Evolutionary conservation across 1,140 invertebrate genomes (phyloP).

Genomic region (Cydia strobilella): DNA sequence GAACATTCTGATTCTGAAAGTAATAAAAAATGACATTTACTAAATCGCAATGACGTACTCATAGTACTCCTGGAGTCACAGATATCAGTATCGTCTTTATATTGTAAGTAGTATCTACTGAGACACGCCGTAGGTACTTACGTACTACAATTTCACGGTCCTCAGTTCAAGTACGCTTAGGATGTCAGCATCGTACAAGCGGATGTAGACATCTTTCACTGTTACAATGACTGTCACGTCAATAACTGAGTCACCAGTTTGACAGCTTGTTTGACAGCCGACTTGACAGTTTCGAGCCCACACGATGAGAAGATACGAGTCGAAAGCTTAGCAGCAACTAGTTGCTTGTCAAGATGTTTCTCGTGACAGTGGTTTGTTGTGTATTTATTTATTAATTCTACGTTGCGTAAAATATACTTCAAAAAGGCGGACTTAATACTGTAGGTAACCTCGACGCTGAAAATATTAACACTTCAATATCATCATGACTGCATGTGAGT

Average conservation of each 20-base stretch:
- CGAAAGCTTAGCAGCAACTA: constrained; percentile 42
- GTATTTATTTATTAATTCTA: constrained; percentile 25
- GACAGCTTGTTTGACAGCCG: constrained; percentile 50
- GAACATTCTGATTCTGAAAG: too few species aligned
- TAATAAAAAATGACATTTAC: too few species aligned
- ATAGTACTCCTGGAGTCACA: too few species aligned
- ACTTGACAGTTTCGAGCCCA: constrained; percentile 49
- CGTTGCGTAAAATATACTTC: constrained; percentile 16
- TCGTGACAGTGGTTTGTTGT: constrained; percentile 24
- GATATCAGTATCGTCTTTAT: too few species aligned
- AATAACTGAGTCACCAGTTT: constrained; percentile 32
- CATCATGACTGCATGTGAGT: neutral
- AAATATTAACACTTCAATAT: constrained; percentile 15
- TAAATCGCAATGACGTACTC: too few species aligned
- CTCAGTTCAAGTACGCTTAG: constrained; percentile 24
- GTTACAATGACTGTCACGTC: constrained; percentile 50
- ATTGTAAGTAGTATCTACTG: neutral
- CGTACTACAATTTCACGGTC: neutral
- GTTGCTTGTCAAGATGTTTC: constrained; percentile 27
- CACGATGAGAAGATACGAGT: constrained; percentile 58
- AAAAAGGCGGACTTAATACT: constrained; percentile 25
- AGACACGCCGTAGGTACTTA: neutral
- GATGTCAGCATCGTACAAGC: constrained; percentile 30
- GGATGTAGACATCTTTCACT: constrained; percentile 49
- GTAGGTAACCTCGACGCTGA: constrained; percentile 16